phyloP scores from a whole-genome alignment of 2,888 invertebrate genomes.

The Pyralis farinalis region DNA sequence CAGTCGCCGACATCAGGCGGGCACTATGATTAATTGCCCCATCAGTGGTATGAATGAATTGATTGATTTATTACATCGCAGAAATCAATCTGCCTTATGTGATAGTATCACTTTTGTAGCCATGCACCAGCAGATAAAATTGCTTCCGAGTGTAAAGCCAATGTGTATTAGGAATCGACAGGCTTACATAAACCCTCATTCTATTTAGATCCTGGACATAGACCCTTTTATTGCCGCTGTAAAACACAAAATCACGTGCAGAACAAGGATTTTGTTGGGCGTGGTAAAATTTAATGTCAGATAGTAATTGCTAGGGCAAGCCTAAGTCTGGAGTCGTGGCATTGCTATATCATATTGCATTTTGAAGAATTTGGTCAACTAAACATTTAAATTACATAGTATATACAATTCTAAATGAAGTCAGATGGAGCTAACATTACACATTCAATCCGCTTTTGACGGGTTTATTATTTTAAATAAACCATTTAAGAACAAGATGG shows the following conservation, averaged over 20 bases:
- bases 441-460: too few relatives aligned
- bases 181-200: slow-evolving; percentile 16
- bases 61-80: too few relatives aligned
- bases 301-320: slow-evolving; percentile 3
- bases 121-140: slow-evolving; percentile 11
- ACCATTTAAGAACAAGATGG: too few relatives aligned
- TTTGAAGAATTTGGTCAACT: too few relatives aligned
- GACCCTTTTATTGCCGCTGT: slow-evolving; percentile 20
- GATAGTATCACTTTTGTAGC: slow-evolving; percentile 16
- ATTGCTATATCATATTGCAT: too few relatives aligned
- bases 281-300: slow-evolving; percentile 15
- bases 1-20: too few relatives aligned
- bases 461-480: too few relatives aligned
- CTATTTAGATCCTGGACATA: slow-evolving; percentile 12
- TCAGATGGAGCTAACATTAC: too few relatives aligned
- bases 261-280: slow-evolving; percentile 9
- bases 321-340: neutral
- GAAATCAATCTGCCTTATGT: slow-evolving; percentile 21
- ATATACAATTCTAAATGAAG: too few relatives aligned
- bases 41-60: too few relatives aligned
- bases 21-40: too few relatives aligned
- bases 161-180: slow-evolving; percentile 17
- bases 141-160: slow-evolving; percentile 16
- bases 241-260: slow-evolving; percentile 20
- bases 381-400: too few relatives aligned